A percentile compares a stretch with the other conserved stretches of the same genome.
Conservation (phyloP, 23 tunicate species). For the Diplosoma virens region DNA sequence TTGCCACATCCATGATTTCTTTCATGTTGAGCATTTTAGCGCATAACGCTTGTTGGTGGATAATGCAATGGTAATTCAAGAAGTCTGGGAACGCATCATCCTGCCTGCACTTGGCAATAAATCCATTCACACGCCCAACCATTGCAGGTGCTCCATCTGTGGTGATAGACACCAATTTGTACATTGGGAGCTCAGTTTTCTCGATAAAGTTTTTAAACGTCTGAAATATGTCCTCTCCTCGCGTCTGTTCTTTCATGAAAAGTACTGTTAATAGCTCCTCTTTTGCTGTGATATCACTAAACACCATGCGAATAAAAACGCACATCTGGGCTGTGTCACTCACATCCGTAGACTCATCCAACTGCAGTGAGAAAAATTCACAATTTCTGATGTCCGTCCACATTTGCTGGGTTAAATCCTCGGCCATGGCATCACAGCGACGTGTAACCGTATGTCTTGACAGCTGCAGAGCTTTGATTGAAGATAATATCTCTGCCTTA, state of each 20-base stretch:
- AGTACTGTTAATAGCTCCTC: constrained; percentile 17
- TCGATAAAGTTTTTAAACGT: background rate
- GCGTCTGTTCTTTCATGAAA: constrained; percentile 1
- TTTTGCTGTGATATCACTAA: constrained; percentile 5
- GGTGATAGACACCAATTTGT: no score
- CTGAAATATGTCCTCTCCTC: constrained; percentile 11
- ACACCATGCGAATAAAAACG: constrained; percentile 18
- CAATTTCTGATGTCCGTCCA: background rate
- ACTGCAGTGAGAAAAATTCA: no score
- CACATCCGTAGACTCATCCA: no score
- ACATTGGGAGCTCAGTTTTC: background rate
- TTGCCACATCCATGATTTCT: constrained; percentile 20
- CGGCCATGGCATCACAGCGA: background rate
- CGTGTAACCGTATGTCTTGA: background rate
- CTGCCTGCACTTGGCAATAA: constrained; percentile 6
- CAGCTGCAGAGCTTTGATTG: background rate
- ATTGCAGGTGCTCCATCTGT: constrained; percentile 29
- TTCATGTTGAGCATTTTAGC: constrained; percentile 14
- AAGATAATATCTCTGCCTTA: background rate
- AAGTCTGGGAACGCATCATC: constrained; percentile 5
- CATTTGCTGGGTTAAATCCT: background rate
- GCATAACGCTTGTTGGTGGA: constrained; percentile 26
- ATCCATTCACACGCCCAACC: constrained; percentile 1
- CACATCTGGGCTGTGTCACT: constrained; percentile 1
- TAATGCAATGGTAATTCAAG: constrained; percentile 22